Evolutionary conservation across 2,888 invertebrate species (phyloP), one percentile per base, ranked within the genome.

Genomic region (Plusia festucae): DNA sequence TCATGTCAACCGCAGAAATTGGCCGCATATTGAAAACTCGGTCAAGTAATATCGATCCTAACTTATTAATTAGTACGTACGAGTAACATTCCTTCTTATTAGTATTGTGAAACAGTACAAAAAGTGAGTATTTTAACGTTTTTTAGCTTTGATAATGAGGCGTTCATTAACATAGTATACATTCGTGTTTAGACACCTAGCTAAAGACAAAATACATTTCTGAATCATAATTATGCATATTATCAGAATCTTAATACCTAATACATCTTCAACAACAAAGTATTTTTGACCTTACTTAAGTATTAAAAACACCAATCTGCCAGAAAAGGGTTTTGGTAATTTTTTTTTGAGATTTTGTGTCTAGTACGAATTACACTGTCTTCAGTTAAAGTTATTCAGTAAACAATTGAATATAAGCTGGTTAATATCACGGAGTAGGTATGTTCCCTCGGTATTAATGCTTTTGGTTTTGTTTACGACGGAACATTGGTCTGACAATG

Each of bases 1-100:
- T 71, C 69, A 70, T 72, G 68, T 70, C 65, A 67, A 77, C 74
- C 70, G 73, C 76, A 80, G 67, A 60, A 60, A 71, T 71, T 59
- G 66, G 64, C 22, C 54, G 62, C 58, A 60, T 58, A 60, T 68
- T 72, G 65, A 65, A 73, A 72, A 71, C 24, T 70, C 66, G 73
- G 62, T 73, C 70, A 65, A 59, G 52, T 60, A 60, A 55, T 53
- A 71, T 44, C 40, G 44, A 60, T 61, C 46, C 22, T 49, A 53
- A 53, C n/a, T 30, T 34, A 11, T 18, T 18, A 57, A 27, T 44
- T 40, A 57, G 27, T 13, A 30, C 9, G 30, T 30, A 49, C 2
- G 46, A 0, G 6, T 16, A 15, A 15, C 15, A 22, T 24, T 22
- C 11, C 7, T 24, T 20, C 9, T 11, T 8, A 53, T 40, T 60